Percentiles rank a stretch among this genome's conserved stretches.
Conservation (phyloP, 2,888 invertebrate species). For the Dilophus febrilis region DNA sequence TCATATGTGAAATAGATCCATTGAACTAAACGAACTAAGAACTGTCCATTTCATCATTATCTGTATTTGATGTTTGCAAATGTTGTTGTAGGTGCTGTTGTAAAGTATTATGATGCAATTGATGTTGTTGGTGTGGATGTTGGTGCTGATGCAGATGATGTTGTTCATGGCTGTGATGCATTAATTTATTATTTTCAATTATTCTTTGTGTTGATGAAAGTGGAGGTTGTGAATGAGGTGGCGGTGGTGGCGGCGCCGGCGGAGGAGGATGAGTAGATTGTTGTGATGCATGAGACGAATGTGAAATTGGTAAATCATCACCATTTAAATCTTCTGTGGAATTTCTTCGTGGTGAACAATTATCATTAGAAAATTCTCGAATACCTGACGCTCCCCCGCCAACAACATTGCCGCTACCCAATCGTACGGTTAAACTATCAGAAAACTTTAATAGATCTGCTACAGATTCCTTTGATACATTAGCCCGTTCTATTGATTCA, state of each 20-base stretch:
- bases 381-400: no score
- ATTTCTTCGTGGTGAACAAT: neutral
- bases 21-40: no score
- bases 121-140: constrained; percentile 1
- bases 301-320: no score
- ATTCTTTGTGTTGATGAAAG: no score
- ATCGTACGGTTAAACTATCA: constrained; percentile 10
- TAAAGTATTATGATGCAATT: constrained; percentile 5
- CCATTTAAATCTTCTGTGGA: constrained; percentile 6
- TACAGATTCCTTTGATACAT: constrained; percentile 11
- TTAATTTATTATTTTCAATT: constrained; percentile 12
- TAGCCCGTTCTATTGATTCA: constrained; percentile 10
- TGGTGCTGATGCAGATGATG: no score
- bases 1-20: no score
- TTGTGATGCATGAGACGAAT: no score
- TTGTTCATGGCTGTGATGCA: constrained; percentile 14
- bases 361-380: neutral
- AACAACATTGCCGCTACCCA: neutral
- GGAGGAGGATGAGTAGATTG: no score
- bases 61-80: constrained; percentile 1
- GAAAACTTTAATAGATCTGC: constrained; percentile 11
- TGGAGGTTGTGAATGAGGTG: no score
- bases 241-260: no score
- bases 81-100: neutral
- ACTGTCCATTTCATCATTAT: constrained; percentile 25